Percentiles rank a stretch among this genome's conserved stretches.
These are phyloP conservation scores for Leptobrachium ailaonicum DNA, from an alignment of 2,113 vertebrate species.

Conservation along the genomic window DNA sequence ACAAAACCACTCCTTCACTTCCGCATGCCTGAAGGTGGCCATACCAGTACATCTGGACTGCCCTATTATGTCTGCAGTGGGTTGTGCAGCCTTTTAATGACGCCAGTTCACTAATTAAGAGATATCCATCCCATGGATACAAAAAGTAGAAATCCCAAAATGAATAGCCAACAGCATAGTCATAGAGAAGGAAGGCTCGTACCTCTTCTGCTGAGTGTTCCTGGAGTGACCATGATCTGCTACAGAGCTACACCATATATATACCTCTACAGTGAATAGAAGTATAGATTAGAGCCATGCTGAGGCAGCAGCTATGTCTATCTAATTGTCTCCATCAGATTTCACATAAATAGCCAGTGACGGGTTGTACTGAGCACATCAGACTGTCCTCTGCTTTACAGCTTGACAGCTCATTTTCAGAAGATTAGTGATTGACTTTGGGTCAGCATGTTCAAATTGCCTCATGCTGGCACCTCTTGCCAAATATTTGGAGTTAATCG, in stretches of 20 bases:
- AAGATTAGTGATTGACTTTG: slow-evolving; percentile 59
- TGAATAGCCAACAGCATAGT: slow-evolving; percentile 8
- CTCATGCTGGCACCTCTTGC: slow-evolving; percentile 58
- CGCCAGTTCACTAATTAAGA: not conserved
- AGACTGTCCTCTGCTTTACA: slow-evolving; percentile 47
- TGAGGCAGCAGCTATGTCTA: slow-evolving; percentile 82
- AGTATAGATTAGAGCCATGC: slow-evolving; percentile 77
- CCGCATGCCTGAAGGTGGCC: not conserved
- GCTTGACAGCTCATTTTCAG: slow-evolving; percentile 48
- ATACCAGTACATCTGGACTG: not conserved
- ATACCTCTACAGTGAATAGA: slow-evolving; percentile 77
- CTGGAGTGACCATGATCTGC: slow-evolving; percentile 25
- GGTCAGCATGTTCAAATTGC: slow-evolving; percentile 61
- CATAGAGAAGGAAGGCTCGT: slow-evolving; percentile 19
- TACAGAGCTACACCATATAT: slow-evolving; percentile 68
- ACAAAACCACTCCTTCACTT: no score
- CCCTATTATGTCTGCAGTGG: not conserved
- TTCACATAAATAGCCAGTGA: slow-evolving; percentile 73
- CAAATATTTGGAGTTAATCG: slow-evolving; percentile 48
- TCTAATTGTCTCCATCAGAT: slow-evolving; percentile 72
- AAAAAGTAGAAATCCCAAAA: slow-evolving; percentile 12
- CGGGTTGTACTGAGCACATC: slow-evolving; percentile 19
- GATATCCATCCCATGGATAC: slow-evolving; percentile 18
- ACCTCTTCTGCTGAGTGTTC: slow-evolving; percentile 39
- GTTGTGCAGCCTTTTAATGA: slow-evolving; percentile 1